These are phyloP conservation scores for Upupa epops DNA, from an alignment of 2,113 vertebrate species.

Conservation along the genomic window DNA sequence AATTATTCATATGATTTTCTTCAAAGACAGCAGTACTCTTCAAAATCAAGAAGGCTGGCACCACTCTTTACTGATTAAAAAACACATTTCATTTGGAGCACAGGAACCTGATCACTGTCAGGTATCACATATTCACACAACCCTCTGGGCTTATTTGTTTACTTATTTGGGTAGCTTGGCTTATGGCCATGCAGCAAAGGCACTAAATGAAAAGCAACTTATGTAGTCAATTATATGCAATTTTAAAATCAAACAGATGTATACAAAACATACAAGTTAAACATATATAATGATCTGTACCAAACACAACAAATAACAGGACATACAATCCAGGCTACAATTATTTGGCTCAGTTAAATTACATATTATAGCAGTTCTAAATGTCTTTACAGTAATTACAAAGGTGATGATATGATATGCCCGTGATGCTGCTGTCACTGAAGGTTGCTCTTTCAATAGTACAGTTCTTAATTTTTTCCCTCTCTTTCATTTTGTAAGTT, in stretches of 20 bases:
- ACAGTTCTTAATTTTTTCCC: neutral
- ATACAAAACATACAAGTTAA: constrained; percentile 22
- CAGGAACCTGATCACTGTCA: neutral
- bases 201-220: neutral
- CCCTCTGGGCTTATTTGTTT: neutral
- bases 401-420: neutral
- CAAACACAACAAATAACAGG: constrained; percentile 17
- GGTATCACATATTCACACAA: neutral
- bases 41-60: neutral
- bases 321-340: neutral
- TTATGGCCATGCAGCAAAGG: neutral
- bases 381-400: constrained; percentile 8
- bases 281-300: neutral
- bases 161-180: neutral
- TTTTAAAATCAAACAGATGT: constrained; percentile 26
- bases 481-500: neutral
- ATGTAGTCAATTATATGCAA: neutral
- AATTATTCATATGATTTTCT: neutral
- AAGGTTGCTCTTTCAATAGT: neutral
- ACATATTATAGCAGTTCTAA: neutral
- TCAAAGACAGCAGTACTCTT: neutral
- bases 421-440: neutral
- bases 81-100: neutral
- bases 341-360: neutral
- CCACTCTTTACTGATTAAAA: neutral